phyloP scores from a whole-genome alignment of 2,797 vertebrate species.

The Poecilia velifera region DNA sequence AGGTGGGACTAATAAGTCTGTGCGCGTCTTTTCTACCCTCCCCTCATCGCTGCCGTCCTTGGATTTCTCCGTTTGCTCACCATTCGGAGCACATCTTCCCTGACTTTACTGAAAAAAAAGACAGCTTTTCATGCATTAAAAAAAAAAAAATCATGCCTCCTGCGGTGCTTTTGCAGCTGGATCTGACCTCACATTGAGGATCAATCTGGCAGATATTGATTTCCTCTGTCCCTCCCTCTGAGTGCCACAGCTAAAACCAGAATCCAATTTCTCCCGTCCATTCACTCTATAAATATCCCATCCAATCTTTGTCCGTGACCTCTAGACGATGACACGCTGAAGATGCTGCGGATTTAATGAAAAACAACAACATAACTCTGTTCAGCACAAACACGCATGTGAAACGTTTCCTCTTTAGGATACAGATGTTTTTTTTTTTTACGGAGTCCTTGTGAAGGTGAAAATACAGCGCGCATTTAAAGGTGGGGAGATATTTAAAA shows the following conservation, averaged over 20 bases:
- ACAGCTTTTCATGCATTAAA: background rate
- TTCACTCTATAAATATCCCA: constrained; percentile 42
- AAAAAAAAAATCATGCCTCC: background rate
- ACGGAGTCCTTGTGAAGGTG: constrained; percentile 58
- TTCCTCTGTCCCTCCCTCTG: constrained; percentile 10
- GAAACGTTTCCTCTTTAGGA: background rate
- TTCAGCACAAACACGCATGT: background rate
- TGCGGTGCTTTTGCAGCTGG: background rate
- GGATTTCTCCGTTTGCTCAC: constrained; percentile 46
- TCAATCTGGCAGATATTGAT: constrained; percentile 63
- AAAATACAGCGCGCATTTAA: constrained; percentile 25
- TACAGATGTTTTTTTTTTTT: background rate
- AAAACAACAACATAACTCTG: background rate
- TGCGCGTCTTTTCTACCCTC: constrained; percentile 49
- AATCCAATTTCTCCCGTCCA: constrained; percentile 18
- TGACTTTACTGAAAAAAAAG: background rate
- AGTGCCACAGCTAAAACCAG: constrained; percentile 39
- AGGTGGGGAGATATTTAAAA: constrained; percentile 2
- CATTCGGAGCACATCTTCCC: constrained; percentile 40
- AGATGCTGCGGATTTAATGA: constrained; percentile 1
- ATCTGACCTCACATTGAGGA: constrained; percentile 51
- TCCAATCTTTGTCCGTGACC: constrained; percentile 30
- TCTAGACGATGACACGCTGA: constrained; percentile 28
- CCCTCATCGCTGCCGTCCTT: constrained; percentile 60
- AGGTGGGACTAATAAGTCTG: constrained; percentile 53